A percentile compares a stretch with the other conserved stretches of the same genome.
Evolutionary conservation across 2,113 vertebrate genomes (phyloP).

Genomic region (Dasyprocta punctata): DNA sequence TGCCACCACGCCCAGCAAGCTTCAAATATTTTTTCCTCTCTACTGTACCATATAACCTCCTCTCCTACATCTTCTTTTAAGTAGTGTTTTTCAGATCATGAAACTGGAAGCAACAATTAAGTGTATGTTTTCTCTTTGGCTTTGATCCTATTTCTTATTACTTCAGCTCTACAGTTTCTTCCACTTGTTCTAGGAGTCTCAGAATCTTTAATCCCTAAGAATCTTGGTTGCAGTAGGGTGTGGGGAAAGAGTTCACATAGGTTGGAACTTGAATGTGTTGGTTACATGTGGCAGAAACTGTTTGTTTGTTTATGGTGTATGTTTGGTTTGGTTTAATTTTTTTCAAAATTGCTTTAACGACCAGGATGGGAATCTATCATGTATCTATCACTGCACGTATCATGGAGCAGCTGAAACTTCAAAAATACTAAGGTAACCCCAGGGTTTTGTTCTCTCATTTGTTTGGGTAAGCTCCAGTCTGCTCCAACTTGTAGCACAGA

Average conservation of each 20-base stretch:
- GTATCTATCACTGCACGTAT: not conserved
- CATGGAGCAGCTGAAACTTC: not conserved
- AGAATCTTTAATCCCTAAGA: not conserved
- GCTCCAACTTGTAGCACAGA: not conserved
- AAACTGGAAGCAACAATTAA: not conserved
- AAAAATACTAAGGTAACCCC: not conserved
- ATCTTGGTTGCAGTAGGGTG: not conserved
- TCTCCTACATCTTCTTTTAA: not conserved
- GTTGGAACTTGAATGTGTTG: constrained; percentile 21
- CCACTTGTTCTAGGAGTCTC: not conserved
- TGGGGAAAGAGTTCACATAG: not conserved
- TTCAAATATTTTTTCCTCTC: no score
- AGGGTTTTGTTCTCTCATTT: not conserved
- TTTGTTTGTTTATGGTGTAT: not conserved
- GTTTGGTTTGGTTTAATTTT: not conserved
- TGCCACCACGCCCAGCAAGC: no score
- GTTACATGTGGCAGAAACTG: not conserved
- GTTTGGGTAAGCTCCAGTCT: not conserved
- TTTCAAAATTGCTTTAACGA: not conserved
- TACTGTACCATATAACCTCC: not conserved
- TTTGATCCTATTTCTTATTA: not conserved
- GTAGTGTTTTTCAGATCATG: not conserved
- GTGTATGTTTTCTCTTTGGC: not conserved
- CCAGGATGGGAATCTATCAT: not conserved
- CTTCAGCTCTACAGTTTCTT: not conserved